These are phyloP conservation scores for Dryadula phaetusa DNA, from an alignment of 2,888 invertebrate species.

Conservation along the genomic window DNA sequence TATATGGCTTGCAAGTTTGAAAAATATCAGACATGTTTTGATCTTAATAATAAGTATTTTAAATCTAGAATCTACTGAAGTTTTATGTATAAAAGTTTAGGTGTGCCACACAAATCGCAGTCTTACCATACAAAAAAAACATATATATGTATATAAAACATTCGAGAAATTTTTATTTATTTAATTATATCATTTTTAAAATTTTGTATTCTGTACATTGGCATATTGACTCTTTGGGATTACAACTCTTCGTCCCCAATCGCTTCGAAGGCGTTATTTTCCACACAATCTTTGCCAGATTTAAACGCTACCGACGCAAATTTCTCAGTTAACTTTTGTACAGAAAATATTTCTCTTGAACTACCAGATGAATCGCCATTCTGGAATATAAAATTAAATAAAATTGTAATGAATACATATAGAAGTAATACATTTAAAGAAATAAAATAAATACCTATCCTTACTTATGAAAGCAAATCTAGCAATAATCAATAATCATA, in stretches of 20 bases:
- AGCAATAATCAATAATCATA: too few relatives aligned
- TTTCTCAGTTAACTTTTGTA: constrained; percentile 89
- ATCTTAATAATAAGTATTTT: not conserved
- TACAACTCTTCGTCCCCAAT: constrained; percentile 97
- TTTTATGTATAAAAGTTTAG: constrained; percentile 3
- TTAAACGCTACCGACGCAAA: constrained; percentile 89
- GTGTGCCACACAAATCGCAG: not conserved
- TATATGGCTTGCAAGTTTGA: constrained; percentile 43
- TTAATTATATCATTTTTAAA: too few relatives aligned
- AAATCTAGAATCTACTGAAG: not conserved
- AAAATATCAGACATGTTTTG: constrained; percentile 35
- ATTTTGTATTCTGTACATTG: constrained; percentile 25
- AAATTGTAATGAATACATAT: not conserved
- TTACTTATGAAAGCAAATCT: too few relatives aligned
- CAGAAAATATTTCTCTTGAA: constrained; percentile 88
- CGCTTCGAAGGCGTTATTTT: constrained; percentile 97
- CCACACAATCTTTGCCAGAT: constrained; percentile 88
- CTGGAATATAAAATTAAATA: constrained; percentile 63
- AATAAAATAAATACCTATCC: too few relatives aligned
- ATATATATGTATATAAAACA: constrained; percentile 27
- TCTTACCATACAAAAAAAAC: not conserved
- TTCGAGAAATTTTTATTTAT: constrained; percentile 20
- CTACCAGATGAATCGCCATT: constrained; percentile 84
- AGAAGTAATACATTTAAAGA: not conserved
- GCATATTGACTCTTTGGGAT: constrained; percentile 51